phyloP scores from a whole-genome alignment of 2,888 invertebrate species.

The Lepidonotus clava region DNA sequence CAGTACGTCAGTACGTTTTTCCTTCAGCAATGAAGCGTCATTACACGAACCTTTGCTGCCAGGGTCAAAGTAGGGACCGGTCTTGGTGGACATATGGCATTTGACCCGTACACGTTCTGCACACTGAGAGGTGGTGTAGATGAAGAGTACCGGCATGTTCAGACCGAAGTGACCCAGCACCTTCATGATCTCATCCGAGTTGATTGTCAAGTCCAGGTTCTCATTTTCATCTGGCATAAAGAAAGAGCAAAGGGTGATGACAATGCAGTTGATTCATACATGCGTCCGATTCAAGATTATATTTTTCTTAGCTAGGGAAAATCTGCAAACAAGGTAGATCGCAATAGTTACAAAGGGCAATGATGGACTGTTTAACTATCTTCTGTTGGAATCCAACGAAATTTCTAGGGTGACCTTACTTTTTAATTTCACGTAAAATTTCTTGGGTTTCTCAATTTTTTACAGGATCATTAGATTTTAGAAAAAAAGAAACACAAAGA shows the following conservation, averaged over 20 bases:
- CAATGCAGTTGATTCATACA: no score
- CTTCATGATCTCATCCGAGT: constrained; percentile 38
- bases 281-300: background rate
- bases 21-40: background rate
- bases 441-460: no score
- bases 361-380: no score
- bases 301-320: background rate
- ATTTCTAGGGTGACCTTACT: no score
- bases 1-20: no score
- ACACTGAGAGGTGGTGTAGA: constrained; percentile 87
- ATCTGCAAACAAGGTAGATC: background rate
- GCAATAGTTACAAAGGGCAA: no score
- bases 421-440: no score
- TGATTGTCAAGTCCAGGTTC: constrained; percentile 26
- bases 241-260: no score
- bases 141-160: constrained; percentile 88
- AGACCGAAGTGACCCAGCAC: constrained; percentile 87
- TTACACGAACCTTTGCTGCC: constrained; percentile 18
- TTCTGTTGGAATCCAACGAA: no score
- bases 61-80: constrained; percentile 53
- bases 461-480: no score
- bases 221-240: background rate
- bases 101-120: constrained; percentile 86
- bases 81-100: constrained; percentile 84
- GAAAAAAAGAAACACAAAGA: no score